Percentiles rank a stretch among this genome's conserved stretches.
These are phyloP conservation scores for Asobara japonica DNA, from an alignment of 1,140 invertebrate genomes.

Conservation along the genomic window DNA sequence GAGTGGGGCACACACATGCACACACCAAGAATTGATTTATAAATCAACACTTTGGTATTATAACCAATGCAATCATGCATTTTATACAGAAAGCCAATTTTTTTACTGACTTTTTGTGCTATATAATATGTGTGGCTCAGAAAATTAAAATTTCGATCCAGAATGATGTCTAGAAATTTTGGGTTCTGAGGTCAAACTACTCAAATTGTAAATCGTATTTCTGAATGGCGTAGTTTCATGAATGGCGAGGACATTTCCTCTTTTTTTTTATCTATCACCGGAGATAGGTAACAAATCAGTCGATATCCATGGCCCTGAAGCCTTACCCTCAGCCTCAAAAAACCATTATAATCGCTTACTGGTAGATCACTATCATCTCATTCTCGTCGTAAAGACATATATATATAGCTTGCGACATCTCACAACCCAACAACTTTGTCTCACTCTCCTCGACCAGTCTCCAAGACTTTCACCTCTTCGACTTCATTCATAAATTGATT, in stretches of 20 bases:
- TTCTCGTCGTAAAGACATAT: neutral
- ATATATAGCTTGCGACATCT: conserved; percentile 42
- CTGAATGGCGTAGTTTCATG: neutral
- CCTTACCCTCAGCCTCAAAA: conserved; percentile 18
- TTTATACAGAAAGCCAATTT: too few species aligned
- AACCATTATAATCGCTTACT: conserved; percentile 45
- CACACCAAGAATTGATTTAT: too few species aligned
- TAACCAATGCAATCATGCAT: too few species aligned
- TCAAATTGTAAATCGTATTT: too few species aligned
- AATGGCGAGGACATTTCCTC: neutral
- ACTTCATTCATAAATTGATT: conserved; percentile 63
- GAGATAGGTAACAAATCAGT: neutral
- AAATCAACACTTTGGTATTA: too few species aligned
- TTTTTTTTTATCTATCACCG: conserved; percentile 14
- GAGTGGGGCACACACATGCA: too few species aligned
- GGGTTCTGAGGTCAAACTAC: too few species aligned
- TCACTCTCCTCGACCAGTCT: conserved; percentile 24
- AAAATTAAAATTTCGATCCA: too few species aligned
- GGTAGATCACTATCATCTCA: conserved; percentile 44
- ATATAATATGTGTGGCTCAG: too few species aligned
- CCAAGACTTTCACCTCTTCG: conserved; percentile 56
- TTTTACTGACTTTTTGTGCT: too few species aligned
- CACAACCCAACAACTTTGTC: conserved; percentile 3
- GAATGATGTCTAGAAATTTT: too few species aligned
- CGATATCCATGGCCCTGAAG: conserved; percentile 25